Conservation (phyloP, 2,797 vertebrate genomes). For the Cryptoblepharus egeriae region DNA sequence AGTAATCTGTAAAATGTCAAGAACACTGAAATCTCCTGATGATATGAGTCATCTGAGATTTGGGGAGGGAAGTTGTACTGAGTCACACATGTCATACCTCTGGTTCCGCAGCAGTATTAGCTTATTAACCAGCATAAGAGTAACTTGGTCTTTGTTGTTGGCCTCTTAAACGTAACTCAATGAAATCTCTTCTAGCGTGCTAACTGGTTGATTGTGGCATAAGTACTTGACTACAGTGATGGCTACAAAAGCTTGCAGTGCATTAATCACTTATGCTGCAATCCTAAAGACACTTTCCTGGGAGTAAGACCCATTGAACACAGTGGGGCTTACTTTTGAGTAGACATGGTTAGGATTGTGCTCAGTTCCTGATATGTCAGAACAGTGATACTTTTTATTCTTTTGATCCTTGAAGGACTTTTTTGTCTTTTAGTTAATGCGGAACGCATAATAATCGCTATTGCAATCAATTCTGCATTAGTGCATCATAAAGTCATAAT, state of each 20-base stretch:
- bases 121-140: slow-evolving; percentile 22
- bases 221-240: background rate
- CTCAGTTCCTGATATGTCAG: background rate
- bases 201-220: background rate
- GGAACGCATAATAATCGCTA: background rate
- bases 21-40: slow-evolving; percentile 58
- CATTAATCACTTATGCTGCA: background rate
- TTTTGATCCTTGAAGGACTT: no score
- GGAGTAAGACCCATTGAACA: no score
- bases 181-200: background rate
- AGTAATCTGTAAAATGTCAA: slow-evolving; percentile 57
- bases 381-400: background rate
- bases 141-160: slow-evolving; percentile 8
- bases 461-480: background rate
- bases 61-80: slow-evolving; percentile 34
- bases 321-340: no score
- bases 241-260: background rate
- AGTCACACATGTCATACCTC: slow-evolving; percentile 55
- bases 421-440: background rate
- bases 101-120: background rate
- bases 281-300: no score
- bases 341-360: no score
- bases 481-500: background rate
- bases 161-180: background rate
- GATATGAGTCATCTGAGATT: slow-evolving; percentile 66